Percentiles rank a stretch among this genome's conserved stretches.
Conservation (phyloP, 2,888 invertebrate species). For the Callinectes sapidus region DNA sequence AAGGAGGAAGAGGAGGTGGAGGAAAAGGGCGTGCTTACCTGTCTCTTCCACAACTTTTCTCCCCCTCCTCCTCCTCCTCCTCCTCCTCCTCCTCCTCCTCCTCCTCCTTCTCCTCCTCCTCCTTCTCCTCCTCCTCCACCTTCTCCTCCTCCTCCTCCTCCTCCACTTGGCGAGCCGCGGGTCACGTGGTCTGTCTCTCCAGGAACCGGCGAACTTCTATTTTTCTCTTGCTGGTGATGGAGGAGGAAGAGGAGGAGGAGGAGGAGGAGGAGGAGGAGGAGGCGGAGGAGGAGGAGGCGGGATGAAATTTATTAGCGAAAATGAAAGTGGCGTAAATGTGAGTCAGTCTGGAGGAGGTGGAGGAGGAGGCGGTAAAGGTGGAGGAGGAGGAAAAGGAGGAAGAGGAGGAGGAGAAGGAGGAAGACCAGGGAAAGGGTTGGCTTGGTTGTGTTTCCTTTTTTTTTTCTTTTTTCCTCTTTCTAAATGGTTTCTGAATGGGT, state of each 20-base stretch:
- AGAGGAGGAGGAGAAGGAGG: not conserved
- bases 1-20: not conserved
- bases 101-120: not conserved
- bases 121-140: not conserved
- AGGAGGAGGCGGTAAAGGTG: not conserved
- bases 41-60: not conserved
- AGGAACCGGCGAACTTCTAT: not conserved
- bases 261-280: constrained; percentile 27
- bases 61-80: not conserved
- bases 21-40: not conserved
- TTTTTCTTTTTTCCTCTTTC: constrained; percentile 1
- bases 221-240: not conserved
- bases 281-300: not conserved
- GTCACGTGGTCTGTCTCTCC: not conserved
- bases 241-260: constrained; percentile 27
- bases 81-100: not conserved
- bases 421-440: not conserved
- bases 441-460: constrained; percentile 3
- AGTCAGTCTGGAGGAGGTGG: not conserved
- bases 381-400: not conserved
- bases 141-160: not conserved
- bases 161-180: not conserved
- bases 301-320: not conserved
- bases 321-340: constrained; percentile 30
- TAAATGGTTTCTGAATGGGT: not conserved